Base-by-base conservation (phyloP, 1,140 invertebrate genomes). In the Drosophila ercepeae region DNA sequence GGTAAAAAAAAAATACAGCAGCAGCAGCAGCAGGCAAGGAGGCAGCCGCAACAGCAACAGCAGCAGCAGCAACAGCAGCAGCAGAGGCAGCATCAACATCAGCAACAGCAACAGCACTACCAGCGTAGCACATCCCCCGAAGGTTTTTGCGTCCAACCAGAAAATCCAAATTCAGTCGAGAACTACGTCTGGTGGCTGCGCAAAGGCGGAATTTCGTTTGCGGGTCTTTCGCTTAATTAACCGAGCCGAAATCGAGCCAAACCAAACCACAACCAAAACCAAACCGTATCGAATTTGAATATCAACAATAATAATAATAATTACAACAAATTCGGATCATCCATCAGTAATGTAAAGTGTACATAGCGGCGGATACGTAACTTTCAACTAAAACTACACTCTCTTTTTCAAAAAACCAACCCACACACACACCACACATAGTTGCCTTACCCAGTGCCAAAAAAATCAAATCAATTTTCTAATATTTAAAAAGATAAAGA, bases 121-220 rank as follows among this genome's bases (percentile, higher is more conserved):
- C 78, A 83, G 63, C 81, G 81, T 59, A n/a, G n/a, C n/a, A 88
- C 78, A 90, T 90, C 89, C 89, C 89, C 89, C 74, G 78, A 84
- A 90, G 89, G 89, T 90, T 68, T 90, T 90, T 89, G 78, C 68
- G 89, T 83, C 89, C 89, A 90, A 90, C 81, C 83, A 89, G 89
- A 90, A 90, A 90, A 90, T 89, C 78, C 75, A 82, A 89, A 60
- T 90, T 90, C 89, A 90, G 84, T 90, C 84, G 89, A 90, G 86
- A 90, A 90, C 81, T 90, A 90, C 89, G 81, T 90, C 89, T 90
- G 60, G 84, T 90, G 81, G 78, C 89, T 90, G 81, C 86, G 88
- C 89, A 83, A 90, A 90, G 89, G 84, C 81, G 84, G 65, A 83
- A 78, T 79, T 79, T 90, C 75, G 73, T 72, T 90, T 90, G 81